Base-by-base conservation (phyloP, 2,113 vertebrate genomes). In the Austrofundulus limnaeus region DNA sequence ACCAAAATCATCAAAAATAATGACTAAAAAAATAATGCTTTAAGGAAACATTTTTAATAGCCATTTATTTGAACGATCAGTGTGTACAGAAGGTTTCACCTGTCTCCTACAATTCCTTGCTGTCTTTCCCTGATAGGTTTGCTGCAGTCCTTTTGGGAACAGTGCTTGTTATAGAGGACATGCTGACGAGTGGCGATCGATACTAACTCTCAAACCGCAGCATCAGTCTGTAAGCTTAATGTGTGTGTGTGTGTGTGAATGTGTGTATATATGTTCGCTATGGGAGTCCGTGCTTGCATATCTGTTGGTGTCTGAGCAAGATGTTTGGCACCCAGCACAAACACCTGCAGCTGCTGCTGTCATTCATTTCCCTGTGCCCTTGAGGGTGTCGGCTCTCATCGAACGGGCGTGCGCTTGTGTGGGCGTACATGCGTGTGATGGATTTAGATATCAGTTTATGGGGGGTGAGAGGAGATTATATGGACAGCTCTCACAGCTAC, bases 101-200 rank as follows among this genome's bases (percentile, higher is more conserved):
- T 61, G 47, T 70, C 77, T 20, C 25, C 39, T 45, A 19, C 12
- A 45, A 53, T 61, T 55, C 66, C 20, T 2, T 56, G 58, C 28
- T 9, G 56, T 63, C 60, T 60, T 25, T 25, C 49, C 49, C 70
- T 69, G 85, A 81, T 82, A 82, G 74, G 58, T 47, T 72, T 75
- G 70, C 82, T 85, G 84, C 86, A 83, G 83, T 81, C 77, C 86
- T 84, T 83, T 86, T 75, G 73, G 89, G 85, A 80, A 87, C 84
- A 73, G 58, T 14, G 77, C 80, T 89, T 81, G 87, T 88, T 86
- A 87, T 75, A 81, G 87, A 89, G 85, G 86, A 89, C 87, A 86
- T 87, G 83, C 87, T 90, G 89, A 90, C 80, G 80, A 86, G 85
- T 77, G 86, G 61, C 66, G 66, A 89, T 89, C 87, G 66, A 90